A percentile compares a stretch with the other conserved stretches of the same genome.
These are phyloP conservation scores for Sinocyclocheilus anshuiensis DNA, from an alignment of 2,113 vertebrate genomes.

Conservation along the genomic window DNA sequence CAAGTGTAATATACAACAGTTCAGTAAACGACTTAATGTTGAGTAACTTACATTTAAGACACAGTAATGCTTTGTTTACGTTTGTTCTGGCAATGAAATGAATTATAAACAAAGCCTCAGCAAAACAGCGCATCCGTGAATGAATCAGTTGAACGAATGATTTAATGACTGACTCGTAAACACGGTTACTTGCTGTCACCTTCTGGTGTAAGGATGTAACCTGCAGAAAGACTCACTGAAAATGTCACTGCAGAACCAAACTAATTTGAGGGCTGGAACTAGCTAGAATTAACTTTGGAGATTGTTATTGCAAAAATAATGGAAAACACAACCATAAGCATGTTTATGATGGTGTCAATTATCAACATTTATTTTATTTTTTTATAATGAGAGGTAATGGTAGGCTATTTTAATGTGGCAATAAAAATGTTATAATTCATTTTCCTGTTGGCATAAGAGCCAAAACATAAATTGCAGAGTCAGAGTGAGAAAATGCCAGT, in stretches of 20 bases:
- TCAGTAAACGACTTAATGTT: neutral
- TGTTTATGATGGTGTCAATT: neutral
- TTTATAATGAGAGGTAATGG: neutral
- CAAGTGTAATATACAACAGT: neutral
- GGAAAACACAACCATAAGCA: neutral
- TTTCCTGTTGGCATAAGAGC: neutral
- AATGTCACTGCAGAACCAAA: too few relatives aligned
- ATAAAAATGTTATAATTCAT: neutral
- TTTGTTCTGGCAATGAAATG: neutral
- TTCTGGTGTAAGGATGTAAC: too few relatives aligned
- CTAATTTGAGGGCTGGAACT: neutral
- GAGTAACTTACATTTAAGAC: neutral
- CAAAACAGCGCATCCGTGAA: too few relatives aligned
- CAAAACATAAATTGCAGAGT: conserved; percentile 27
- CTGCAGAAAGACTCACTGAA: too few relatives aligned
- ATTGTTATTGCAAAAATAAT: neutral
- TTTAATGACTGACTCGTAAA: too few relatives aligned
- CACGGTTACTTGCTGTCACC: too few relatives aligned
- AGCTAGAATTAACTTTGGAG: neutral
- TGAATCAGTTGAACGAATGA: too few relatives aligned
- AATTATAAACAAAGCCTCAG: too few relatives aligned
- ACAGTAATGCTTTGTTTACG: neutral
- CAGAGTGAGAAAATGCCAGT: conserved; percentile 25
- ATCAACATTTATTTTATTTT: neutral
- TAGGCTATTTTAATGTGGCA: neutral